phyloP scores from a whole-genome alignment of 2,888 invertebrate genomes.

The Pachycephus smyrnensis region DNA sequence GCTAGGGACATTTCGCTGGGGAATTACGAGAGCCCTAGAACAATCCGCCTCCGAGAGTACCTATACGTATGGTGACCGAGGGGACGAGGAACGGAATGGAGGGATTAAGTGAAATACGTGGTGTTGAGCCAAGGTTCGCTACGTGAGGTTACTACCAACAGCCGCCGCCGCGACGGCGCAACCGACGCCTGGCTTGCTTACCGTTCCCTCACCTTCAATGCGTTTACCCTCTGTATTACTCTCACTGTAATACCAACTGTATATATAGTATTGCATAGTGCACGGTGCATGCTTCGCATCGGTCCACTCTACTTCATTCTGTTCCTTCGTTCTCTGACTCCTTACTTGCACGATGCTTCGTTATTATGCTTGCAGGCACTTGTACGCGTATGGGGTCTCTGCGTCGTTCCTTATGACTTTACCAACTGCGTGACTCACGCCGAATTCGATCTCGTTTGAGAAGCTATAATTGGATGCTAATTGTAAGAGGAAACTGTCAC shows the following conservation, averaged over 20 bases:
- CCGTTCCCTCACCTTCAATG: not conserved
- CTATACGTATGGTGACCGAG: not conserved
- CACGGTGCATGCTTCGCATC: not conserved
- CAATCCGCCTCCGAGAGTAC: not conserved
- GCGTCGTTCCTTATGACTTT: not conserved
- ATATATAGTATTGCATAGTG: not conserved
- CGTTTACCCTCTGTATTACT: not conserved
- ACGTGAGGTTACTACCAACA: slow-evolving; percentile 45
- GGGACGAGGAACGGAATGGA: not conserved
- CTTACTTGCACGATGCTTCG: not conserved
- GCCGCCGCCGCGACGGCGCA: slow-evolving; percentile 6
- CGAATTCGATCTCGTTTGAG: slow-evolving; percentile 3
- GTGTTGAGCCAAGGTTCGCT: slow-evolving; percentile 30
- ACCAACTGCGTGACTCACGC: not conserved
- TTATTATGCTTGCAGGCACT: not conserved
- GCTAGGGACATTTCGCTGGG: not conserved
- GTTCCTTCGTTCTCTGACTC: not conserved
- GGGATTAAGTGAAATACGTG: slow-evolving; percentile 22
- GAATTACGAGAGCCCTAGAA: not conserved
- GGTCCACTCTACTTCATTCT: not conserved
- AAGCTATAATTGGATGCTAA: not conserved
- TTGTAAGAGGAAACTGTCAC: not conserved
- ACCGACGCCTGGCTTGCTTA: not conserved
- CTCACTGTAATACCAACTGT: not conserved
- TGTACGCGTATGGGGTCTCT: not conserved